Conservation (phyloP, 2,888 invertebrate species). For the Drosophila lacicola region DNA sequence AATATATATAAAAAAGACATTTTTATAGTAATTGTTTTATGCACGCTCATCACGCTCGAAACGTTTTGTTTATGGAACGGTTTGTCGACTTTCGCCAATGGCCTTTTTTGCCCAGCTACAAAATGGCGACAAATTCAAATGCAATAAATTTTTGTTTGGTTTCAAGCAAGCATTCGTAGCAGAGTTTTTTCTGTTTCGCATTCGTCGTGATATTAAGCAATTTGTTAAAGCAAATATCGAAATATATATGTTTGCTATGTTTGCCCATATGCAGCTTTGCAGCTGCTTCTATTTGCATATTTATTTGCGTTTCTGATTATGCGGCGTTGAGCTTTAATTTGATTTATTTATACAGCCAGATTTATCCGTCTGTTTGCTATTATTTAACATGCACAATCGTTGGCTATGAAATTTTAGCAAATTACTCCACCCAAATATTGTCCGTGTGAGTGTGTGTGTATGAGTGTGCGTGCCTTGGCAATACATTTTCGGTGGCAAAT, state of each 20-base stretch:
- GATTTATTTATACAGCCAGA: constrained; percentile 67
- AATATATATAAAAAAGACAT: constrained; percentile 1
- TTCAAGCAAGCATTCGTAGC: constrained; percentile 5
- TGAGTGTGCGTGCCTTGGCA: background rate
- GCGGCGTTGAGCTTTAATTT: constrained; percentile 70
- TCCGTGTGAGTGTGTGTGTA: background rate
- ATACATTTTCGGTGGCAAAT: constrained; percentile 8
- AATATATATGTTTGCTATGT: constrained; percentile 35
- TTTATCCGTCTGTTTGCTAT: constrained; percentile 42
- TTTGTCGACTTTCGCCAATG: constrained; percentile 36
- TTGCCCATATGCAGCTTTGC: constrained; percentile 47
- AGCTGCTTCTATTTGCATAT: constrained; percentile 39
- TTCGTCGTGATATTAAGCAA: constrained; percentile 68
- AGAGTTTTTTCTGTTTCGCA: constrained; percentile 13
- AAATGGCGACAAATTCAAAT: constrained; percentile 74
- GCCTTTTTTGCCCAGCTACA: constrained; percentile 24
- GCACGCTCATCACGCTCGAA: constrained; percentile 54
- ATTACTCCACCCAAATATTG: background rate
- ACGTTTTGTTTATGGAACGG: constrained; percentile 58
- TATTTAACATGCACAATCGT: constrained; percentile 36
- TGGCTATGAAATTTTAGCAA: constrained; percentile 28
- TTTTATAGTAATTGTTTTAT: constrained; percentile 75
- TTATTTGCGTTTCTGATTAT: constrained; percentile 75
- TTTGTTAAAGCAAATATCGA: constrained; percentile 76
- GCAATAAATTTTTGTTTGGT: constrained; percentile 64